Evolutionary conservation across 2,797 vertebrate genomes (phyloP), one percentile per base, ranked within the genome.

Genomic region (Galago senegalensis): DNA sequence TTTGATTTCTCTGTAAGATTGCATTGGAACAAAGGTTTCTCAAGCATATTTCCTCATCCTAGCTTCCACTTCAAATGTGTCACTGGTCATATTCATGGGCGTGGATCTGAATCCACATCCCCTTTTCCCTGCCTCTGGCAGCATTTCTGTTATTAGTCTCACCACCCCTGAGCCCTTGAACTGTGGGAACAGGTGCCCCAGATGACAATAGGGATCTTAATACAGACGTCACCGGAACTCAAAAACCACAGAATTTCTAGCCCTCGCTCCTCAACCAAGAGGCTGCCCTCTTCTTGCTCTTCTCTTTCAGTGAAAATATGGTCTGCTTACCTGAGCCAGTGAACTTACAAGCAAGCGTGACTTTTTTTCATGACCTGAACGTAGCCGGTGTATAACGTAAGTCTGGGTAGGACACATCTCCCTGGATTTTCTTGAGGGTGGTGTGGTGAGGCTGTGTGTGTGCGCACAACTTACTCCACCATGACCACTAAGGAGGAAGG

Each of bases 271-370:
- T 20, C 87, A 69, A 31, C 79, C 80, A 61, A 80, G 65, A 86
- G 40, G 21, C 58, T 46, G 43, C 6, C 76, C 72, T 94, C 69
- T 53, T 93, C 40, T 58, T 95, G n/a, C 72, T 95, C 80, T 98
- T 95, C 96, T 97, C 87, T 94, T 93, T 1, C 98, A 99, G 99
- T 46, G 92, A 94, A 77, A 98, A 96, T 13, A 98, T 16, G 14
- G 87, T 97, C 34, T 99, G 99, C 93, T 92, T 98, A 73, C 97
- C 98, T 72, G 70, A 97, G 85, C 91, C 88, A 56, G 16, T 99
- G 98, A 98, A 61, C 10, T 97, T 99, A 65, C 94, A 85, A 3
- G 56, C 96, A 58, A 97, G 92, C 43, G 81, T 3, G 17, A 93
- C 96, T 2, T 34, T 97, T 94, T 95, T 82, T 7, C 96, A 31